Percentiles rank a stretch among this genome's conserved stretches.
phyloP scores from a whole-genome alignment of 2,797 vertebrate species.

The Chanos chanos region DNA sequence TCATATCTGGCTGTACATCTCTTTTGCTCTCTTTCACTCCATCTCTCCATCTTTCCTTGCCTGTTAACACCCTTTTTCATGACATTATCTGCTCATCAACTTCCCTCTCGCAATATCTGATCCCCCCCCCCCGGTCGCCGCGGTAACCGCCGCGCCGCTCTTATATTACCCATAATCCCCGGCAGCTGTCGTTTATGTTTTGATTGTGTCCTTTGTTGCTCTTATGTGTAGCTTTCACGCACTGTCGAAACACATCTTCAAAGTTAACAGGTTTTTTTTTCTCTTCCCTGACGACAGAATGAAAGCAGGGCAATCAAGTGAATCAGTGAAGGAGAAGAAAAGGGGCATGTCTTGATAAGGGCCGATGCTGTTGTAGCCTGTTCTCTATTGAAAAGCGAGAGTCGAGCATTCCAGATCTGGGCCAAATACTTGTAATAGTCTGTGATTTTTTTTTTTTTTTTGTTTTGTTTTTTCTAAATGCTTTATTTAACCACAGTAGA shows the following conservation, averaged over 20 bases:
- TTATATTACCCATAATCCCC: slow-evolving; percentile 1
- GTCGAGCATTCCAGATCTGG: no score
- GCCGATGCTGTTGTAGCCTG: no score
- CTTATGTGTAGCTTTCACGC: neutral
- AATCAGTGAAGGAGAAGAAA: neutral
- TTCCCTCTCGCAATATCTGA: neutral
- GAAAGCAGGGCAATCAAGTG: neutral
- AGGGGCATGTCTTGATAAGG: neutral
- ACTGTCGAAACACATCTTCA: slow-evolving; percentile 30
- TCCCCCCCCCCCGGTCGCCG: neutral
- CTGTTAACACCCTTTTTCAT: neutral
- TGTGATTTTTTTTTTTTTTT: no score
- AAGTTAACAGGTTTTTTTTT: no score
- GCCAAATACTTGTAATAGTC: no score
- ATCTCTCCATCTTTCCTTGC: neutral
- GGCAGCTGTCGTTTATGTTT: slow-evolving; percentile 34
- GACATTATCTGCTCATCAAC: neutral
- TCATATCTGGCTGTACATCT: no score
- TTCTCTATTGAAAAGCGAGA: no score
- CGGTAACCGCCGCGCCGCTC: neutral
- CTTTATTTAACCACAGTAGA: no score
- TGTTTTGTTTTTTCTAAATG: no score
- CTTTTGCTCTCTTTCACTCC: neutral
- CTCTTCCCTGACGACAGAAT: neutral
- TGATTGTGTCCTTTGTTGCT: slow-evolving; percentile 2